Conservation (phyloP, 2,888 invertebrate genomes). For the Diarsia mendica region DNA sequence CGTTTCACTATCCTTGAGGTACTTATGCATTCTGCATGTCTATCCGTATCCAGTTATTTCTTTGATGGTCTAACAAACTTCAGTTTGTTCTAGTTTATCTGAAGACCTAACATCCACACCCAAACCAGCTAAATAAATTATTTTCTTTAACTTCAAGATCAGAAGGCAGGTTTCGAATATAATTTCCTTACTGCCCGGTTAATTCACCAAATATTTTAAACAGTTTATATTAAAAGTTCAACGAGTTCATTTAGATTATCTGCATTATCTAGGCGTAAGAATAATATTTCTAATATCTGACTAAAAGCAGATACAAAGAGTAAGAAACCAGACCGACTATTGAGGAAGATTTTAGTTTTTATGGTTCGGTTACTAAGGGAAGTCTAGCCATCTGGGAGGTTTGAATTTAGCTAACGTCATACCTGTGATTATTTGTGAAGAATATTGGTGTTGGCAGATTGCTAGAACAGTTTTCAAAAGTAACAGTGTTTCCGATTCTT, state of each 20-base stretch:
- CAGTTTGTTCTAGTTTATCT: neutral
- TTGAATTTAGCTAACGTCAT: constrained; percentile 32
- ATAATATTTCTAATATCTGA: constrained; percentile 40
- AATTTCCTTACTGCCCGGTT: constrained; percentile 6
- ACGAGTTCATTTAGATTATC: constrained; percentile 35
- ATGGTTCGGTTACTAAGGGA: constrained; percentile 33
- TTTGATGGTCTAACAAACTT: constrained; percentile 13
- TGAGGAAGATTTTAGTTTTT: constrained; percentile 18
- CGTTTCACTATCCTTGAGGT: neutral
- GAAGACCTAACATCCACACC: neutral
- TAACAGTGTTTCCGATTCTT: neutral
- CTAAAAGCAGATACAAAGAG: constrained; percentile 25
- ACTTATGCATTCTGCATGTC: neutral
- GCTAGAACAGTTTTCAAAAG: neutral
- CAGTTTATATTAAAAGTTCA: constrained; percentile 46
- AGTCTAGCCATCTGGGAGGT: constrained; percentile 42
- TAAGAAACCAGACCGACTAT: constrained; percentile 16
- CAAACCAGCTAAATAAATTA: neutral
- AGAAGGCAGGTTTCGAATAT: constrained; percentile 8
- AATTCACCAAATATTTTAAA: constrained; percentile 11
- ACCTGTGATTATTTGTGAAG: constrained; percentile 6
- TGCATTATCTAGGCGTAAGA: constrained; percentile 27
- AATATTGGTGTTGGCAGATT: constrained; percentile 23
- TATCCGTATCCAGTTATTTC: neutral
- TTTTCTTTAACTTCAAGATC: constrained; percentile 30